Base-by-base conservation (phyloP, 2,888 invertebrate genomes). In the Didymodactylos carnosus region DNA sequence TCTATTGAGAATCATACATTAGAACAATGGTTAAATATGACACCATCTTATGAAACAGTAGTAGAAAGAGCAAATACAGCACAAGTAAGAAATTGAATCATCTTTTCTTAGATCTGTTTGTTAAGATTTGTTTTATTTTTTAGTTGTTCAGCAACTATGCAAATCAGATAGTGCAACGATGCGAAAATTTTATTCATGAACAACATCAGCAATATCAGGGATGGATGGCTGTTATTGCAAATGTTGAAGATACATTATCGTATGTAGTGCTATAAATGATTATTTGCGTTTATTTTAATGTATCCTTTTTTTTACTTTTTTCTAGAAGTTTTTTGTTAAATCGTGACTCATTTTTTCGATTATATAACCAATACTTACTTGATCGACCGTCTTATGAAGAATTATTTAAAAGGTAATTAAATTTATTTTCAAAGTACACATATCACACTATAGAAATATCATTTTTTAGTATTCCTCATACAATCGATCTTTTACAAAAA, bases 141-240 rank as follows among this genome's bases (percentile, higher is more conserved):
- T 43, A 70, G 70, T 19, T n/a, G 39, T 70, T 23, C 23, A 40
- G 40, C 19, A 39, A 2, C 39, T 39, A 43, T 40, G 70, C 43
- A 19, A 16, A 27, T 19, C 16, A 25, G 40, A 43, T 70, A 13
- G 8, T 62, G 29, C 35, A 35, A n/a, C 29, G 35, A n/a, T 72
- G 73, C 39, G 72, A 92, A 80, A 87, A 87, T 79, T 84, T 94
- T 75, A 92, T 94, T 11, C 91, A 90, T 81, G 94, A 94, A 80
- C 94, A 95, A 80, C 94, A 94, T 85, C 86, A 94, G 77, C 94
- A 94, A 82, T 93, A 94, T 82, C 94, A 94, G 85, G 94, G 94
- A 51, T 95, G 94, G 94, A 89, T 91, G 16, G 94, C 94, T 0
- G 94, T 93, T 14, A 89, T 94, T 39, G 94, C 94, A 1, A 95